Conservation (phyloP, 2,888 invertebrate genomes). For the Cheiracanthium punctorium region DNA sequence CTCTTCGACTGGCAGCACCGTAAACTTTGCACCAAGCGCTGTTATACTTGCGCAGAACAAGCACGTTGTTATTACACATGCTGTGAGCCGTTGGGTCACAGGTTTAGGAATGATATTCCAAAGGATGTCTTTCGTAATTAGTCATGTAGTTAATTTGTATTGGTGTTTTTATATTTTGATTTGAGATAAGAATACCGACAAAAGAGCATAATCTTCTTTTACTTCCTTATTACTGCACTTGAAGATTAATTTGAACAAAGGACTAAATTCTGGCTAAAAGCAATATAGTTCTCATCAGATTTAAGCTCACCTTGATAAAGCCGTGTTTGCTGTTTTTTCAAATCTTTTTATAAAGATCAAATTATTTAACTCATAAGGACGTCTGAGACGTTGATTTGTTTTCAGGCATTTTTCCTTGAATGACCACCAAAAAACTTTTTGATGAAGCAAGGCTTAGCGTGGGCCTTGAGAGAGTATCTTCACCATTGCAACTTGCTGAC, state of each 20-base stretch:
- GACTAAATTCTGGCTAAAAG: too few species aligned
- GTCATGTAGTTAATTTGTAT: constrained; percentile 12
- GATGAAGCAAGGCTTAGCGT: too few species aligned
- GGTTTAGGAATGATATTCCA: constrained; percentile 15
- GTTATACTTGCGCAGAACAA: background rate
- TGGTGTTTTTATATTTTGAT: background rate
- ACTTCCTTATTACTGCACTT: constrained; percentile 12
- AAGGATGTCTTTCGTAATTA: constrained; percentile 54
- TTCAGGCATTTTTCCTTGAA: too few species aligned
- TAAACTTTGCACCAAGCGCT: constrained; percentile 33
- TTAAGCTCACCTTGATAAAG: too few species aligned
- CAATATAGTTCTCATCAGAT: too few species aligned
- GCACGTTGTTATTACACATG: constrained; percentile 32
- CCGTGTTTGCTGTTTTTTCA: too few species aligned
- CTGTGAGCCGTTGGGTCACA: constrained; percentile 47
- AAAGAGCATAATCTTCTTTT: background rate
- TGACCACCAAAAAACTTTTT: too few species aligned
- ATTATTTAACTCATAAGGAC: too few species aligned
- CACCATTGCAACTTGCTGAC: too few species aligned
- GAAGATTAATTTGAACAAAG: background rate
- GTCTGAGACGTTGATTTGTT: too few species aligned
- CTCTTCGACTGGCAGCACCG: constrained; percentile 35
- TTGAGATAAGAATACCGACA: background rate
- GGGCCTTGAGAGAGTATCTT: too few species aligned
- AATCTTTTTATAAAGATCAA: too few species aligned